Percentiles rank a stretch among this genome's conserved stretches.
Conservation (phyloP, 1,140 invertebrate genomes). For the Reticulitermes speratus region DNA sequence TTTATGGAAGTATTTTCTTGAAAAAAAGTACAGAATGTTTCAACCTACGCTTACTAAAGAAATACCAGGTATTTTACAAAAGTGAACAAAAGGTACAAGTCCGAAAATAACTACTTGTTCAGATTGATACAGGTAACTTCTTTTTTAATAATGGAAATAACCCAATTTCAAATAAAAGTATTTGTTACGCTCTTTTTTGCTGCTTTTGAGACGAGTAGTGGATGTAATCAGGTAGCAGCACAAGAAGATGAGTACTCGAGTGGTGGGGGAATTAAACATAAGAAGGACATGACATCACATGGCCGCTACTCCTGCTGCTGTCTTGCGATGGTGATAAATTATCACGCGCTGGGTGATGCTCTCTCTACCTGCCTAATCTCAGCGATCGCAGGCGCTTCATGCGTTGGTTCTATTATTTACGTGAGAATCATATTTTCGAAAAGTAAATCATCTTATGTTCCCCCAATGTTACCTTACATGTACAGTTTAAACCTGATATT, state of each 20-base stretch:
- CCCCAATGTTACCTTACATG: no score
- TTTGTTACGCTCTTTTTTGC: background rate
- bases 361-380: background rate
- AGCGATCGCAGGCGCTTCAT: background rate
- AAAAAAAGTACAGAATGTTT: background rate
- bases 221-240: background rate
- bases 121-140: background rate
- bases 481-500: no score
- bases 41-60: background rate
- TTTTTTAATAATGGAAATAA: slow-evolving; percentile 12
- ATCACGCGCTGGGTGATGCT: background rate
- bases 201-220: background rate
- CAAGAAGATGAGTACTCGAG: background rate
- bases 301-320: slow-evolving; percentile 11
- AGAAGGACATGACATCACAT: slow-evolving; percentile 15
- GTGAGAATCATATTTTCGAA: no score
- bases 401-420: no score
- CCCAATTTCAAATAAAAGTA: background rate
- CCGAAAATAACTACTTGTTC: background rate
- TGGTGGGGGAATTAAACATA: slow-evolving; percentile 17
- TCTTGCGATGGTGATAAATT: slow-evolving; percentile 15
- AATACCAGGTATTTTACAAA: background rate
- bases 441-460: no score
- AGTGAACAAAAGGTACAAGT: background rate
- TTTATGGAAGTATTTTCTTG: background rate